Percentiles rank a stretch among this genome's conserved stretches.
phyloP scores from a whole-genome alignment of 2,113 vertebrate genomes.

The Tragulus kanchil region DNA sequence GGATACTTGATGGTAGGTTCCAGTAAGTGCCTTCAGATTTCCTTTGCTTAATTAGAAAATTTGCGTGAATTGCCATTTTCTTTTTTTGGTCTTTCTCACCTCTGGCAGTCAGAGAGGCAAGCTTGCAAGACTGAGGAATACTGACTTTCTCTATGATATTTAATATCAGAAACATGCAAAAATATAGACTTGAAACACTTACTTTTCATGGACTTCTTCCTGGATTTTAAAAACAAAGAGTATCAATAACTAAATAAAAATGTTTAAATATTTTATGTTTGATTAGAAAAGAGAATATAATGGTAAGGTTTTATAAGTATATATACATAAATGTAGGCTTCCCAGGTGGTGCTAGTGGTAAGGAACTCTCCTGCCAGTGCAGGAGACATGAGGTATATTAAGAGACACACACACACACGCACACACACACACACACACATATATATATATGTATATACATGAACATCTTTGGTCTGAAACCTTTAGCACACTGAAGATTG shows the following conservation, averaged over 20 bases:
- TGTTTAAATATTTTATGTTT: not conserved
- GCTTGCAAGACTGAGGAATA: constrained; percentile 50
- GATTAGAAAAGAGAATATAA: not conserved
- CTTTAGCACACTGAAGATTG: not conserved
- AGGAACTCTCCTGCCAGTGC: too few species aligned
- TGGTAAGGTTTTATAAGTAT: not conserved
- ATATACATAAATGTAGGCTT: not conserved
- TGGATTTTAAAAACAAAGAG: constrained; percentile 59
- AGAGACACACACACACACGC: too few species aligned
- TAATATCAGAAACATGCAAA: constrained; percentile 53
- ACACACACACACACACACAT: too few species aligned
- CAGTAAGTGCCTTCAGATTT: constrained; percentile 80
- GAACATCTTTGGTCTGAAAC: not conserved
- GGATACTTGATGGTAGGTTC: constrained; percentile 57
- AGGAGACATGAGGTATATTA: too few species aligned
- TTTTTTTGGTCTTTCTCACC: constrained; percentile 59
- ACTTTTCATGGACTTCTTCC: constrained; percentile 8
- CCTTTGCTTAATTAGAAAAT: constrained; percentile 80
- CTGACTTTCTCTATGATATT: constrained; percentile 9
- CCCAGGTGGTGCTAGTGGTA: too few species aligned
- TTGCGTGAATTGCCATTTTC: constrained; percentile 73
- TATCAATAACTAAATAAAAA: constrained; percentile 35
- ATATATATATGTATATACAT: not conserved
- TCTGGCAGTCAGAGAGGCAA: constrained; percentile 62
- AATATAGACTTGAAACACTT: constrained; percentile 56